Evolutionary conservation across 2,797 vertebrate genomes (phyloP), one percentile per base, ranked within the genome.

Genomic region (Mormyrops attenuatus): DNA sequence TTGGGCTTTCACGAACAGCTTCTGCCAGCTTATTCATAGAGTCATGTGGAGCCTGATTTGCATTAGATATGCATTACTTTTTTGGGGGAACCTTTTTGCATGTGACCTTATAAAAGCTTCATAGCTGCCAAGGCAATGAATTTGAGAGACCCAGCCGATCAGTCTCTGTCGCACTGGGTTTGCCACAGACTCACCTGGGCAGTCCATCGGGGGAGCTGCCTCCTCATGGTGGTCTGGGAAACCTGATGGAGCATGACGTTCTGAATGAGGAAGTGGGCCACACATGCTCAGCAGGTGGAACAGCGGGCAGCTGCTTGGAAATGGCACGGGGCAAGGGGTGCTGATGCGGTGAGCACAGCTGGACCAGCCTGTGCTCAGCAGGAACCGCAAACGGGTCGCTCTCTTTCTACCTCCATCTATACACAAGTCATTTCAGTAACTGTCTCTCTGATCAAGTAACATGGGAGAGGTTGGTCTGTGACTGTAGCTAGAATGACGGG

Each of bases 31-130:
- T 60, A 57, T 60, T 87, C 53, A 60, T 60, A 86, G n/a, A 55
- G 26, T 38, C 8, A 87, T 8, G 17, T 41, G 50, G 34, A 41
- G 53, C 53, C 52, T 41, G 17, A 38, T 87, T 57, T 53, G 30
- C 53, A 44, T 87, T 60, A 52, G 30, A 34, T 30, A 60, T 57
- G 86, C 34, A 87, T 57, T 5, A 57, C 38, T 87, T 87, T 87
- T 38, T 60, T 60, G 5, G 30, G 34, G 9, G n/a, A 60, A 82
- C 77, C 20, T 82, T 52, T 87, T 87, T 87, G 53, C 86, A 60
- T 87, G 34, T 87, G 86, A 87, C 86, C 86, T 87, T 87, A 44
- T 87, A 44, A 38, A 57, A 22, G 30, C 30, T 34, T 60, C 86
- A 34, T 50, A 60, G 53, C 53, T 87, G 50, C 52, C 34, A 87